Conservation (phyloP, 2,797 vertebrate genomes). For the Eremophila alpestris region DNA sequence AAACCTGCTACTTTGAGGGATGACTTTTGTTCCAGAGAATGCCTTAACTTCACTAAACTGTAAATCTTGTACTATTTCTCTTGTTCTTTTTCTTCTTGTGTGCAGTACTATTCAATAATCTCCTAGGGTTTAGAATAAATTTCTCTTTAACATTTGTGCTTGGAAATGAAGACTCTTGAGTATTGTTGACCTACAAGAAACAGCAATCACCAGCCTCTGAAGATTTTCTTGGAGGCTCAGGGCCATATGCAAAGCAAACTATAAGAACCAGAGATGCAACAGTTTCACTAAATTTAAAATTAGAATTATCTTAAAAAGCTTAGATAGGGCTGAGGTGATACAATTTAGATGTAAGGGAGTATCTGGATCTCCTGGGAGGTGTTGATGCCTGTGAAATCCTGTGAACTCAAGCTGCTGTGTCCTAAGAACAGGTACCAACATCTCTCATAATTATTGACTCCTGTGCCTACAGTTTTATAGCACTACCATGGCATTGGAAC, state of each 20-base stretch:
- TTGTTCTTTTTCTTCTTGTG: neutral
- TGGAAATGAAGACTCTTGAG: constrained; percentile 4
- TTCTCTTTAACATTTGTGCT: neutral
- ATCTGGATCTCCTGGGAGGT: neutral
- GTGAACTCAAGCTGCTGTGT: neutral
- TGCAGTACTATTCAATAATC: neutral
- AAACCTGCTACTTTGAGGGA: neutral
- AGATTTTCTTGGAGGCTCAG: neutral
- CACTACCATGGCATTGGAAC: neutral
- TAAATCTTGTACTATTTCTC: neutral
- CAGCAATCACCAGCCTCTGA: neutral
- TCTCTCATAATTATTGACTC: neutral
- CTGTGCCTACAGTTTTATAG: neutral
- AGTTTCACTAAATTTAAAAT: neutral
- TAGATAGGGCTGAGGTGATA: neutral
- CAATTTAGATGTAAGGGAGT: neutral
- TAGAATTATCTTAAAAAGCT: neutral
- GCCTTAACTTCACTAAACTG: neutral
- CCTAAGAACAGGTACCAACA: neutral
- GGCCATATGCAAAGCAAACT: neutral
- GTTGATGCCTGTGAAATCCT: neutral
- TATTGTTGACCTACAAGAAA: neutral
- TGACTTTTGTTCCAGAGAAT: neutral
- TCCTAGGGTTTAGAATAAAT: neutral
- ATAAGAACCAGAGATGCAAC: neutral